phyloP scores from a whole-genome alignment of 2,113 vertebrate species.

The Nycticorax nycticorax region DNA sequence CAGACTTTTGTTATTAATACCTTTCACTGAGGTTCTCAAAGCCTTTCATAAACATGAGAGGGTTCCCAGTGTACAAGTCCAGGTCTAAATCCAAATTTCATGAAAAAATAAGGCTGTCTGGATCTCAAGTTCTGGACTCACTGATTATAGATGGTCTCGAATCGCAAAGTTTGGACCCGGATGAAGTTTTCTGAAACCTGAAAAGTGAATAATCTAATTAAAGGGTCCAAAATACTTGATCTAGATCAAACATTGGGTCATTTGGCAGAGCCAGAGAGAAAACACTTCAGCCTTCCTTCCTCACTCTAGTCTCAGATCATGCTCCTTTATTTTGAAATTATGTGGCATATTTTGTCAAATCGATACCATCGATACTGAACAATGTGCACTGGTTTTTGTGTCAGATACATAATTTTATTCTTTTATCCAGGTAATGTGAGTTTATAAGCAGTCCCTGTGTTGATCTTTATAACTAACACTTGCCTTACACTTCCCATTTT shows the following conservation, averaged over 20 bases:
- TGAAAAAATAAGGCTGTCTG: not conserved
- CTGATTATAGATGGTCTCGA: not conserved
- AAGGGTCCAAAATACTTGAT: not conserved
- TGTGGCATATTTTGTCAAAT: not conserved
- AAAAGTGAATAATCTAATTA: not conserved
- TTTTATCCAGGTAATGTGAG: not conserved
- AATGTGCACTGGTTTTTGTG: not conserved
- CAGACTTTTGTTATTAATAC: not conserved
- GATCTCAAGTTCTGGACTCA: not conserved
- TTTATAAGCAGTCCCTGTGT: not conserved
- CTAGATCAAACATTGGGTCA: not conserved
- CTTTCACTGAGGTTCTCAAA: not conserved
- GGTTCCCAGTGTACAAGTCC: not conserved
- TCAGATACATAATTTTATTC: not conserved
- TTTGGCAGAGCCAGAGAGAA: not conserved
- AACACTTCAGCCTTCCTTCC: not conserved
- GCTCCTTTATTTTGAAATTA: not conserved
- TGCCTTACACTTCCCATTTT: not conserved
- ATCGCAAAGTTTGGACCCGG: not conserved
- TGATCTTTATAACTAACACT: not conserved
- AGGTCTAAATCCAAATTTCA: not conserved
- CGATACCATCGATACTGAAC: too few relatives aligned
- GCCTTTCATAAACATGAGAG: not conserved
- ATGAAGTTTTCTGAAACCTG: not conserved
- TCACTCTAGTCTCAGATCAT: not conserved